Evolutionary conservation across 2,113 vertebrate species (phyloP).

Genomic region (Philantomba maxwellii): DNA sequence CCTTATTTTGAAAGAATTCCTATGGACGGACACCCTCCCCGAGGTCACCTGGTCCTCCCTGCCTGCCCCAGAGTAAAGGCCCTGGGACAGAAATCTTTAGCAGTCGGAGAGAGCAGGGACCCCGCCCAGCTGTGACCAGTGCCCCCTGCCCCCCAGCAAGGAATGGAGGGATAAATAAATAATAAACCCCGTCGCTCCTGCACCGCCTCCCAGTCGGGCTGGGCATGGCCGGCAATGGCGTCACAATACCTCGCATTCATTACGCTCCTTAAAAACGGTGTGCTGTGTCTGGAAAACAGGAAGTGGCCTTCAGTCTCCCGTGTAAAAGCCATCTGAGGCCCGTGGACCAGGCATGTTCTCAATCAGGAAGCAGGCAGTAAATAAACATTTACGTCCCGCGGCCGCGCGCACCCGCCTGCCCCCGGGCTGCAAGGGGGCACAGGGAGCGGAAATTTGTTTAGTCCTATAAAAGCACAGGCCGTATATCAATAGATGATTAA

Average conservation of each 20-base stretch:
- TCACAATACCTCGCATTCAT: constrained; percentile 82
- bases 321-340: constrained; percentile 84
- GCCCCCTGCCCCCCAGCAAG: neutral
- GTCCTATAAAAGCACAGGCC: constrained; percentile 84
- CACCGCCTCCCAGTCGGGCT: neutral
- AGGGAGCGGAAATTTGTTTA: constrained; percentile 87
- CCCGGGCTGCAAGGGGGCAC: constrained; percentile 80
- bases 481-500: constrained; percentile 88
- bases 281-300: constrained; percentile 83
- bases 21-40: neutral
- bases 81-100: neutral
- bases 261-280: constrained; percentile 73
- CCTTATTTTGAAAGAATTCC: neutral
- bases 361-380: constrained; percentile 87
- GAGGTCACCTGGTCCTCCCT: neutral
- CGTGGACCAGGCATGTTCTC: constrained; percentile 84
- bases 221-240: constrained; percentile 55
- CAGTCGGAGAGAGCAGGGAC: neutral
- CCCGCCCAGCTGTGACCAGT: neutral
- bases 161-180: neutral
- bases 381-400: constrained; percentile 84
- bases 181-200: neutral
- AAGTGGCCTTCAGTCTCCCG: constrained; percentile 82
- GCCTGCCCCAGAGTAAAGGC: neutral
- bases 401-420: constrained; percentile 81